Conservation (phyloP, 2,113 vertebrate species). For the Anser brachyrhynchus region DNA sequence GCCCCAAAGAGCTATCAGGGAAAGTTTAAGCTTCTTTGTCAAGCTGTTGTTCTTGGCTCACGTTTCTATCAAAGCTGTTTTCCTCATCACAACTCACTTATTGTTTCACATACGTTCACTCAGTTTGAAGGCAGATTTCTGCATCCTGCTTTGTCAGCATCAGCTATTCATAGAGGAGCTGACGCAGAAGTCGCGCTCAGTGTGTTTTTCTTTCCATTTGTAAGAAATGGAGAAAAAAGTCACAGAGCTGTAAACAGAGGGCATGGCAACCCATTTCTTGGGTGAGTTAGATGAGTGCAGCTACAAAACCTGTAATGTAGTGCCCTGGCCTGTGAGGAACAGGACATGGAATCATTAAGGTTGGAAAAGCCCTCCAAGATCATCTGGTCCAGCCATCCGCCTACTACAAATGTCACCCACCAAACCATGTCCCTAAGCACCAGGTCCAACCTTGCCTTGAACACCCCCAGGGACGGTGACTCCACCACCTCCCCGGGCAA, state of each 20-base stretch:
- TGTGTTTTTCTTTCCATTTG: background rate
- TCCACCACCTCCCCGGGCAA: no score
- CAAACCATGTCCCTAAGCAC: no score
- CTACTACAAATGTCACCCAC: no score
- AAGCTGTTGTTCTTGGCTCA: constrained; percentile 24
- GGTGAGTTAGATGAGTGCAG: background rate
- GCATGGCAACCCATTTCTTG: background rate
- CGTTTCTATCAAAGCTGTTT: background rate
- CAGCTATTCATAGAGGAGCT: background rate
- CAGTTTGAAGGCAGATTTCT: background rate
- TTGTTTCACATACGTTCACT: background rate
- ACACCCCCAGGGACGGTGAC: no score
- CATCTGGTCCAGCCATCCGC: no score
- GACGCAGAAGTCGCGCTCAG: background rate
- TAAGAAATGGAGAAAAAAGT: background rate
- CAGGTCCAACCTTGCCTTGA: no score
- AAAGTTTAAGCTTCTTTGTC: constrained; percentile 1
- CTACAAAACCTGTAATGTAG: no score
- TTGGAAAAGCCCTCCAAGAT: no score
- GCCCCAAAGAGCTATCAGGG: constrained; percentile 5
- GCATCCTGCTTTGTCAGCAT: background rate
- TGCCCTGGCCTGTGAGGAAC: no score
- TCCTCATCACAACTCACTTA: background rate
- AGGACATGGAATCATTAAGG: no score
- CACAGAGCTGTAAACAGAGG: background rate